Conservation (phyloP, 2,797 vertebrate genomes). For the Ceyx erithaca region DNA sequence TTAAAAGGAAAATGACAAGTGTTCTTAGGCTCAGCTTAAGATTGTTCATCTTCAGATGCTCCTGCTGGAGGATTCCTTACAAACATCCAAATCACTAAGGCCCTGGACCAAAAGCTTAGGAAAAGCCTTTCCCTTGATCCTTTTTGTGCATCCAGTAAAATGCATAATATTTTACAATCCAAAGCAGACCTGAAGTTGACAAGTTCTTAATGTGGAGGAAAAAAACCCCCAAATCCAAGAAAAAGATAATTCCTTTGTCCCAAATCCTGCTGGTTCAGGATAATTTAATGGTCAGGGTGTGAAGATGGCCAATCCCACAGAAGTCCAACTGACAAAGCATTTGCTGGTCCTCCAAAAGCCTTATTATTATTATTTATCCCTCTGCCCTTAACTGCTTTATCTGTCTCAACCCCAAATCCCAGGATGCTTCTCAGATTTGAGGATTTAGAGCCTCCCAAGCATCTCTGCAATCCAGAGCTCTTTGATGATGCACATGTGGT, state of each 20-base stretch:
- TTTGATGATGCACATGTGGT: conserved; percentile 25
- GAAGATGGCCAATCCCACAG: neutral
- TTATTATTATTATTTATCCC: conserved; percentile 1
- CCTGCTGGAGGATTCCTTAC: neutral
- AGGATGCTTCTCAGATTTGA: neutral
- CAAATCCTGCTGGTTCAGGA: neutral
- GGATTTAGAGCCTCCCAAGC: neutral
- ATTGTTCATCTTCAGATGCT: neutral
- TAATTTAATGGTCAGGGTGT: neutral
- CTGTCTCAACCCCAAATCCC: neutral
- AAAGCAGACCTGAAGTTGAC: neutral
- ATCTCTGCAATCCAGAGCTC: neutral
- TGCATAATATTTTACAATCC: neutral
- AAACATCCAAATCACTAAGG: neutral
- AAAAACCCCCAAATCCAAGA: neutral
- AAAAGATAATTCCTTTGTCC: neutral
- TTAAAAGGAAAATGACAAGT: neutral
- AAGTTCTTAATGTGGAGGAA: neutral
- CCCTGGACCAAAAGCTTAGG: neutral
- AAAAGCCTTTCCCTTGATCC: neutral
- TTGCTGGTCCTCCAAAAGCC: neutral
- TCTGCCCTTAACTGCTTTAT: neutral
- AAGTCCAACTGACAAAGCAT: neutral
- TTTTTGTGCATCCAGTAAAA: rapidly evolving
- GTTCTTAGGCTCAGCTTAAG: neutral